Evolutionary conservation across 2,888 invertebrate genomes (phyloP), one percentile per base, ranked within the genome.

Genomic region (Itoplectis maculator): DNA sequence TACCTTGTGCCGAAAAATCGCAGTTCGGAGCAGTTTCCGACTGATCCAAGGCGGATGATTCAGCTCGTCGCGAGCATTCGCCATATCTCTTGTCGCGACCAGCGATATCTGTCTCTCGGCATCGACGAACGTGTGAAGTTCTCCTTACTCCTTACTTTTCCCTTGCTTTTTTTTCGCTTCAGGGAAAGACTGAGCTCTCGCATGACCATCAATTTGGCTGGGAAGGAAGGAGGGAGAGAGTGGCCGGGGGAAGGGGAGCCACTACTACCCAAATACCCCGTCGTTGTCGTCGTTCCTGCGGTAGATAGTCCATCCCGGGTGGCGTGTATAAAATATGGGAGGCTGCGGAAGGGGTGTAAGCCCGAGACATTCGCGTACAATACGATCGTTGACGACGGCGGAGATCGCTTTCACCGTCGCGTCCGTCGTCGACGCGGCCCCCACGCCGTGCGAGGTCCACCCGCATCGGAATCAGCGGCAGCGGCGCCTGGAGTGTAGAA

Each of bases 361-460:
- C 29, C 20, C 49, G 74, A 84, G 85, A 78, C 86, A 84, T 87
- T 89, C 87, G 87, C 86, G 65, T 89, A 87, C 87, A 90, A 90
- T 90, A 89, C 88, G 88, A 89, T 88, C 84, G 86, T 84, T 84
- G 87, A 72, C 59, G 56, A 18, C 15, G n/a, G 68, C 35, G 35
- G 37, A 35, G 59, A 72, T 72, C 72, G 72, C 59, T 72, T 72
- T 72, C 72, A 72, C 72, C 59, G 59, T 56, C 23, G 70, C 42
- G 54, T 56, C 56, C 45, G 47, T 63, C 42, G 63, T 63, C 66
- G 47, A 45, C 72, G 72, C 29, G 59, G 23, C 45, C 59, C 59
- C 72, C 72, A 13, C 72, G 35, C 35, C 72, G 47, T 42, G n/a
- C n/a, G 72, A 61, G 72, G 35, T 61, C 59, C 72, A 61, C 72